Percentiles rank a stretch among this genome's conserved stretches.
Conservation (phyloP, 2,797 vertebrate genomes). For the Oreochromis mossambicus region DNA sequence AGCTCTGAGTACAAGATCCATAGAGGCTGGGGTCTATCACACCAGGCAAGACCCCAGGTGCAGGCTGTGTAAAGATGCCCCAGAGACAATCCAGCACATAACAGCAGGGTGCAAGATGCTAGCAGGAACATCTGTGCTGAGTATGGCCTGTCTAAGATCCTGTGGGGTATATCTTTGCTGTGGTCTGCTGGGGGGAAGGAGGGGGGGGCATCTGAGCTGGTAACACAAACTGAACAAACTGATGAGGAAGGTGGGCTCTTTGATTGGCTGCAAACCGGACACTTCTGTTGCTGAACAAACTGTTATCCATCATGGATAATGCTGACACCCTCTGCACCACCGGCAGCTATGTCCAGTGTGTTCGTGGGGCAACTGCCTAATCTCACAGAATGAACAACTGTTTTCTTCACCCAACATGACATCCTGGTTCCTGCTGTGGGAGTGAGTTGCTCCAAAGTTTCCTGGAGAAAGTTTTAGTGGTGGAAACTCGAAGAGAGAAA, state of each 20-base stretch:
- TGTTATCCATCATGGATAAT: not conserved
- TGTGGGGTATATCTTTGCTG: not conserved
- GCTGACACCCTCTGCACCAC: not conserved
- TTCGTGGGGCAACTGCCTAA: not conserved
- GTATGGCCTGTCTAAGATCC: not conserved
- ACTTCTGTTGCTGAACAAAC: not conserved
- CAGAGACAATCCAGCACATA: not conserved
- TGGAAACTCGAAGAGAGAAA: not conserved
- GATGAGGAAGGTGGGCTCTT: not conserved
- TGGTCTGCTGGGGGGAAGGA: not conserved
- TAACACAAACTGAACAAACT: not conserved
- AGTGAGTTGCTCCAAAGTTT: not conserved
- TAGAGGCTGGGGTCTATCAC: not conserved
- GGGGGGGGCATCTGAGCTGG: not conserved
- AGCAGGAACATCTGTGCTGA: not conserved
- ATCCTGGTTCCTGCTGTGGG: not conserved
- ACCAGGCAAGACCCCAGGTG: not conserved
- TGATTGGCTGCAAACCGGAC: not conserved
- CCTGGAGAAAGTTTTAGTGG: not conserved
- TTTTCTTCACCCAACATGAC: not conserved
- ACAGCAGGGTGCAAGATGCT: not conserved
- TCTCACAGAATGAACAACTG: not conserved
- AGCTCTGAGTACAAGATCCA: rapidly evolving
- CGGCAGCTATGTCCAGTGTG: not conserved
- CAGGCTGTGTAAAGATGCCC: not conserved